Base-by-base conservation (phyloP, 2,797 vertebrate genomes). In the Neomorphus geoffroyi region DNA sequence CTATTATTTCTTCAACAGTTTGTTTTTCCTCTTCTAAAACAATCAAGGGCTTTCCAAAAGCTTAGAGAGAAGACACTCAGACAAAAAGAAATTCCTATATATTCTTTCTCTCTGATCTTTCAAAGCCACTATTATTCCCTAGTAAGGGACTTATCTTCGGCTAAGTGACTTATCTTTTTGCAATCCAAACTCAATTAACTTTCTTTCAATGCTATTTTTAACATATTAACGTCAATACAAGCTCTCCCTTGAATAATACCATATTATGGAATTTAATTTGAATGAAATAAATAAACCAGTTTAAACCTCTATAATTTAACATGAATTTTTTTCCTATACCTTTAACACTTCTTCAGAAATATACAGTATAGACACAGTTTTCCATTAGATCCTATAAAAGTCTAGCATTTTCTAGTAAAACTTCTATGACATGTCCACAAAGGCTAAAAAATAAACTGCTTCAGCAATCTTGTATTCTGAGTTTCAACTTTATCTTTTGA, bases 171-270 rank as follows among this genome's bases (percentile, higher is more conserved):
- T n/a, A n/a, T n/a, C n/a, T n/a, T n/a, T n/a, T 43, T 13, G 9
- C 92, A 90, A 72, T 92, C 41, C 75, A 96, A 93, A 93, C 53
- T 80, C 64, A 94, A 74, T 62, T 95, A 90, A 67, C 57, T 64
- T 94, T 67, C 86, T 96, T 96, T 56, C 48, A 81, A 56, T 6
- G 9, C 10, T 51, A 33, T 54, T 91, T 87, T 88, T 74, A 83
- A 8, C 4, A 33, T n/a, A 70, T 16, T 45, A 50, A 77, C 50
- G 71, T 81, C 22, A 88, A 83, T 5, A 88, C 83, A 78, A 61
- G 26, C 7, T 53, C 28, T 48, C 56, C 13, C 77, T 8, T 15
- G 23, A 26, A 14, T n/a, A 78, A 89, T 22, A 46, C 6, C 8
- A 13, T 28, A 54, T 23, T 18, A 51, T 7, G 15, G 27, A 54